Conservation (phyloP, 2,113 vertebrate species). For the Elanus axillaris region DNA sequence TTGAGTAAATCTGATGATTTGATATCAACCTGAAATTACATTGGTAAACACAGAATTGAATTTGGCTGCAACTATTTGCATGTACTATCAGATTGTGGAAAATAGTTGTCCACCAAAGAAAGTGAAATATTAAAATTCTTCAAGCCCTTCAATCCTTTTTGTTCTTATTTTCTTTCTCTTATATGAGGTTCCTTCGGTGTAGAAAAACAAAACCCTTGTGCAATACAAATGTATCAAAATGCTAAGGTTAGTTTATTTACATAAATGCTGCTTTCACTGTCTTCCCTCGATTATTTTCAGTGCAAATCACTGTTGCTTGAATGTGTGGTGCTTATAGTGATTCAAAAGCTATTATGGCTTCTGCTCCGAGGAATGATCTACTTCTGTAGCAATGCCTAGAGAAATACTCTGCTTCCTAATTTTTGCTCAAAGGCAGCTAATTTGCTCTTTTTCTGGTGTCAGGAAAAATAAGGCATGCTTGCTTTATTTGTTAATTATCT, state of each 20-base stretch:
- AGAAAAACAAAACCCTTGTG: background rate
- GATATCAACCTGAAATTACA: slow-evolving; percentile 26
- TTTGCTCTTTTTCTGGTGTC: background rate
- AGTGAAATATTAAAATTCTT: slow-evolving; percentile 47
- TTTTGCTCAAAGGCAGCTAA: slow-evolving; percentile 24
- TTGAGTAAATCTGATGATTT: background rate
- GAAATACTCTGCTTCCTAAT: slow-evolving; percentile 40
- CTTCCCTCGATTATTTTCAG: slow-evolving; percentile 34
- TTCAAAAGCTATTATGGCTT: slow-evolving; percentile 39
- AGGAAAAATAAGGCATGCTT: background rate
- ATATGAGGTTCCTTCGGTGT: background rate
- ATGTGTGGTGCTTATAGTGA: slow-evolving; percentile 41
- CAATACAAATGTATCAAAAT: slow-evolving; percentile 1
- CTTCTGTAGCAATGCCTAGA: slow-evolving; percentile 17
- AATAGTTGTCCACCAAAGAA: slow-evolving; percentile 3
- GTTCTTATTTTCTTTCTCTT: slow-evolving; percentile 19
- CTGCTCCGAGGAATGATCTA: slow-evolving; percentile 53
- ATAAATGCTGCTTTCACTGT: slow-evolving; percentile 32
- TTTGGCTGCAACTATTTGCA: slow-evolving; percentile 38
- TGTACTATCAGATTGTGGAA: slow-evolving; percentile 2
- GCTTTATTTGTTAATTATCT: background rate
- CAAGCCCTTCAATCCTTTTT: slow-evolving; percentile 50
- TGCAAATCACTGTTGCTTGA: slow-evolving; percentile 61
- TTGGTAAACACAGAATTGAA: slow-evolving; percentile 40
- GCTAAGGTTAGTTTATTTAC: slow-evolving; percentile 43